Conservation (phyloP, 2,797 vertebrate species). For the Pseudochaenichthys georgianus region DNA sequence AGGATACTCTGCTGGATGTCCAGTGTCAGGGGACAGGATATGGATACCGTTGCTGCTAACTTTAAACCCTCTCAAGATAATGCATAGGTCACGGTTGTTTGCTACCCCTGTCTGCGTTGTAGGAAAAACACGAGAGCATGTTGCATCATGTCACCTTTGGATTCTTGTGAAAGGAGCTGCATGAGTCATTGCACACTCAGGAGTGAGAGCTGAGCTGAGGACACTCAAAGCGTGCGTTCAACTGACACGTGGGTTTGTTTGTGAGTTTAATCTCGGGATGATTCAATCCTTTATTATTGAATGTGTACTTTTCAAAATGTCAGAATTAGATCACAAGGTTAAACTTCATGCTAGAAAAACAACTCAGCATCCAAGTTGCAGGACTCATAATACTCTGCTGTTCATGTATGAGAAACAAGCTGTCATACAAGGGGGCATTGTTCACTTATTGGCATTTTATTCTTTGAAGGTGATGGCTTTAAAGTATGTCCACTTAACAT, state of each 20-base stretch:
- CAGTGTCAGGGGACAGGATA: background rate
- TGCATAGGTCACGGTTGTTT: conserved; percentile 5
- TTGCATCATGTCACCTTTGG: background rate
- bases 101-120: background rate
- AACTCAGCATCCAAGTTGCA: background rate
- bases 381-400: background rate
- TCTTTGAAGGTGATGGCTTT: background rate
- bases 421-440: background rate
- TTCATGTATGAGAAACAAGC: background rate
- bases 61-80: conserved; percentile 4
- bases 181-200: background rate
- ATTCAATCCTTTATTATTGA: conserved; percentile 7
- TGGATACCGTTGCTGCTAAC: background rate
- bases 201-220: background rate
- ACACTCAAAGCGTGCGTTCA: background rate
- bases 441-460: background rate
- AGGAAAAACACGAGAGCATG: conserved; percentile 3
- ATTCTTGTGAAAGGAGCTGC: conserved; percentile 7
- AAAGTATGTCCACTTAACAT: background rate
- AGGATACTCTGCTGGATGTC: conserved; percentile 11
- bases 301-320: background rate
- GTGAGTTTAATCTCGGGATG: background rate
- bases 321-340: background rate
- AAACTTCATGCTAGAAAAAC: background rate
- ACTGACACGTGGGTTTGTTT: background rate